Conservation (phyloP, 92 coral and sea anemone genomes). For the Isaurus tuberculatus region DNA sequence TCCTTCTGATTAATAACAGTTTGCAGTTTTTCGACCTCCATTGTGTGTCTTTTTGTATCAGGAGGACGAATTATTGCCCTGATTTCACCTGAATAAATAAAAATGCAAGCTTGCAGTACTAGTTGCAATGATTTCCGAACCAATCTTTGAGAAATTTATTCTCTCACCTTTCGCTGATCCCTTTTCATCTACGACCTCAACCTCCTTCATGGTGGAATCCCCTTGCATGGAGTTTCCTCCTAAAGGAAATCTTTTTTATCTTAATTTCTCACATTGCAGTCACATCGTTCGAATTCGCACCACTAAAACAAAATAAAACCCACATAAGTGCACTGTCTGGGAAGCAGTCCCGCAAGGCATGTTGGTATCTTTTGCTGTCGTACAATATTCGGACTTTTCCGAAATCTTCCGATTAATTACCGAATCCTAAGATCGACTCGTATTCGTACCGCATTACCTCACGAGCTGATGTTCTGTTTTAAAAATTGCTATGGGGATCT, state of each 20-base stretch:
- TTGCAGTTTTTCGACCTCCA: conserved; percentile 65
- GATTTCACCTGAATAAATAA: background rate
- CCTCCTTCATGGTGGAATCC: conserved; percentile 33
- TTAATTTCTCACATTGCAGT: conserved; percentile 25
- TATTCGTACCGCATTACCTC: too few species aligned
- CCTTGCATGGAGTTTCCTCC: conserved; percentile 41
- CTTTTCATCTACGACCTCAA: background rate
- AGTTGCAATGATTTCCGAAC: background rate
- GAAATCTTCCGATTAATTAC: background rate
- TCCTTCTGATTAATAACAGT: conserved; percentile 74
- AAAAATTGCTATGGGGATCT: too few species aligned
- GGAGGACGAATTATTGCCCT: conserved; percentile 54
- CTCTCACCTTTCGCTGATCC: conserved; percentile 18
- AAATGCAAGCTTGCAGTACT: conserved; percentile 34
- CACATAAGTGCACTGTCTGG: too few species aligned
- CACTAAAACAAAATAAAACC: conserved; percentile 4
- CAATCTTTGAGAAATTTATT: background rate
- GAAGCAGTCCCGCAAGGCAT: background rate
- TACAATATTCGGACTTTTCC: background rate
- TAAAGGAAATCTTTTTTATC: background rate
- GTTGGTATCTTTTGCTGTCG: background rate
- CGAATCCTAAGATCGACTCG: background rate
- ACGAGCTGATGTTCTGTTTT: too few species aligned
- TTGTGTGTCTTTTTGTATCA: conserved; percentile 64
- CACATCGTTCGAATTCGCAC: background rate